These are phyloP conservation scores for Bruchidius siliquastri DNA, from an alignment of 2,888 invertebrate genomes.

Conservation along the genomic window DNA sequence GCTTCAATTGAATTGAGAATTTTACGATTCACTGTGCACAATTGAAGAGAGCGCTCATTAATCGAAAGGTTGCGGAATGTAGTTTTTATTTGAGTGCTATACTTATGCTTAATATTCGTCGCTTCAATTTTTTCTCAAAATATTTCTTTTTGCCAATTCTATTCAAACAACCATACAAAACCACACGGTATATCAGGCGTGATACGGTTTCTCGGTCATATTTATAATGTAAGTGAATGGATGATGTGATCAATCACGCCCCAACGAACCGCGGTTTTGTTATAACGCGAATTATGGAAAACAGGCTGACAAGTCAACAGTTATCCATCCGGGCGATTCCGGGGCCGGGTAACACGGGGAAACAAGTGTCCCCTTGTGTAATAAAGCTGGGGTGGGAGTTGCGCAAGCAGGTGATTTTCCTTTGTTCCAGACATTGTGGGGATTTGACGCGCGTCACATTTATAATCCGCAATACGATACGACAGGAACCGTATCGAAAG, in stretches of 20 bases:
- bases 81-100: too few relatives aligned
- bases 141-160: not conserved
- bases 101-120: too few relatives aligned
- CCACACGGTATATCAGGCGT: not conserved
- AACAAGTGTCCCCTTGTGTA: not conserved
- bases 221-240: not conserved
- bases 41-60: too few relatives aligned
- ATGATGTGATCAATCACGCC: not conserved
- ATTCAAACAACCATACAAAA: not conserved
- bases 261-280: not conserved
- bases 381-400: slow-evolving; percentile 10
- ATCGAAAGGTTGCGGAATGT: too few relatives aligned
- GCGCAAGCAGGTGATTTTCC: slow-evolving; percentile 43
- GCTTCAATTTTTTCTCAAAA: too few relatives aligned
- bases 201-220: not conserved
- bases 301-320: not conserved
- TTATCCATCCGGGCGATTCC: not conserved
- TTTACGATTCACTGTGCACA: too few relatives aligned
- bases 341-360: not conserved
- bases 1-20: too few relatives aligned
- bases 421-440: slow-evolving; percentile 43
- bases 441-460: slow-evolving; percentile 41
- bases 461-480: slow-evolving; percentile 6
- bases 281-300: not conserved
- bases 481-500: not conserved